Evolutionary conservation across 2,113 vertebrate genomes (phyloP).

Genomic region (Eublepharis macularius): DNA sequence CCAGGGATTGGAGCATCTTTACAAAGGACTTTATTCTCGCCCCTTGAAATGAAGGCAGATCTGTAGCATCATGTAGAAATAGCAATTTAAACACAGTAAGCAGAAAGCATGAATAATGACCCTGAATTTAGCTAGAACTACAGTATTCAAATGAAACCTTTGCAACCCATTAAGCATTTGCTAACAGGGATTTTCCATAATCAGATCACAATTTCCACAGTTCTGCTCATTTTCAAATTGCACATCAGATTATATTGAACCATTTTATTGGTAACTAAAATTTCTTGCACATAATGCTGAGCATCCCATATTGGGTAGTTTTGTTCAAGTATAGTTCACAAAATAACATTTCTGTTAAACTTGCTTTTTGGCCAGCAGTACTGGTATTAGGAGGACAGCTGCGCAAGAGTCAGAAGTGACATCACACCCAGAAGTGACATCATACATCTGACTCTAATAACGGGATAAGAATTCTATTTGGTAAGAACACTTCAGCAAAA

Average conservation of each 20-base stretch:
- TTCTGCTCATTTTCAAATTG: neutral
- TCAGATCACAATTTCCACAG: neutral
- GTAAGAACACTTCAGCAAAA: neutral
- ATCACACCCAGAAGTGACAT: too few species aligned
- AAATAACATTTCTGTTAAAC: neutral
- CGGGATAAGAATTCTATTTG: neutral
- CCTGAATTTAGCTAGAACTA: slow-evolving; percentile 10
- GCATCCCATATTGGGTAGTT: neutral
- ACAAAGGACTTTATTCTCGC: neutral
- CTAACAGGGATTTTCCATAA: neutral
- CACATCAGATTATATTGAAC: neutral
- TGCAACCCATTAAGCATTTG: slow-evolving; percentile 4
- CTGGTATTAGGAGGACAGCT: neutral
- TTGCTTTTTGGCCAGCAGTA: neutral
- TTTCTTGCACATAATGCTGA: fast-evolving
- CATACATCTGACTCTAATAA: neutral
- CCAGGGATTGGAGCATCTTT: neutral
- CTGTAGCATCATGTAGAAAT: neutral
- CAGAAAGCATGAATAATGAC: neutral
- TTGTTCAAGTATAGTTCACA: neutral
- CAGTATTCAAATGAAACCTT: neutral
- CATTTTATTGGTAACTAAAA: neutral
- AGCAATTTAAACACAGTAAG: neutral
- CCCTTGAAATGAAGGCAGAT: neutral
- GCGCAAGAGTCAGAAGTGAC: neutral